Percentiles rank a stretch among this genome's conserved stretches.
phyloP scores from a whole-genome alignment of 2,888 invertebrate genomes.

The Leucophora obtusa region DNA sequence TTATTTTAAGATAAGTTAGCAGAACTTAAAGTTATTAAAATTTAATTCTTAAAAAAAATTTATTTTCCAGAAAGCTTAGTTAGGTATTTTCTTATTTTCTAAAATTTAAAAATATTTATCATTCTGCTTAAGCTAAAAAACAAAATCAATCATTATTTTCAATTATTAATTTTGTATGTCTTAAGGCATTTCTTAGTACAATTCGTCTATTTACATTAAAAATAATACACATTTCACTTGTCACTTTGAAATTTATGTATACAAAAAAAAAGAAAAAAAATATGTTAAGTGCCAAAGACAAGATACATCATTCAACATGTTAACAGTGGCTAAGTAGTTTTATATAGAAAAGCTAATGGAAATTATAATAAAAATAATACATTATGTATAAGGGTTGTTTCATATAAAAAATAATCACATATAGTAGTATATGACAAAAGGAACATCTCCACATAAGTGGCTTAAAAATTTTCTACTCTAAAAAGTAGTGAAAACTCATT shows the following conservation, averaged over 20 bases:
- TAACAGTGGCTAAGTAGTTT: slow-evolving; percentile 16
- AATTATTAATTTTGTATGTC: neutral
- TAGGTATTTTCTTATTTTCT: too few species aligned
- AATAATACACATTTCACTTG: slow-evolving; percentile 56
- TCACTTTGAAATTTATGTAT: slow-evolving; percentile 51
- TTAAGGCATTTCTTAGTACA: neutral
- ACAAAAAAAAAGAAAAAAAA: neutral
- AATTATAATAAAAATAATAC: neutral
- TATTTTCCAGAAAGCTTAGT: too few species aligned
- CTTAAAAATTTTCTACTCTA: neutral
- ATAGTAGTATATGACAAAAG: neutral
- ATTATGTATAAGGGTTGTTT: slow-evolving; percentile 10
- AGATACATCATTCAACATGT: slow-evolving; percentile 12
- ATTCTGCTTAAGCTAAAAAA: too few species aligned
- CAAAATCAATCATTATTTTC: neutral
- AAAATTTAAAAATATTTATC: too few species aligned
- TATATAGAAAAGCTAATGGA: slow-evolving; percentile 3
- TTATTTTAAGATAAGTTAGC: too few species aligned
- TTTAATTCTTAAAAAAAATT: too few species aligned
- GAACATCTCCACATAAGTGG: neutral
- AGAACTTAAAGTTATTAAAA: too few species aligned
- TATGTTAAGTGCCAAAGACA: slow-evolving; percentile 28
- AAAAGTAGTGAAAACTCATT: neutral
- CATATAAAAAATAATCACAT: neutral
- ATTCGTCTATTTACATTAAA: slow-evolving; percentile 28